Evolutionary conservation across 2,888 invertebrate species (phyloP), one percentile per base, ranked within the genome.

Genomic region (Erpobdella octoculata): DNA sequence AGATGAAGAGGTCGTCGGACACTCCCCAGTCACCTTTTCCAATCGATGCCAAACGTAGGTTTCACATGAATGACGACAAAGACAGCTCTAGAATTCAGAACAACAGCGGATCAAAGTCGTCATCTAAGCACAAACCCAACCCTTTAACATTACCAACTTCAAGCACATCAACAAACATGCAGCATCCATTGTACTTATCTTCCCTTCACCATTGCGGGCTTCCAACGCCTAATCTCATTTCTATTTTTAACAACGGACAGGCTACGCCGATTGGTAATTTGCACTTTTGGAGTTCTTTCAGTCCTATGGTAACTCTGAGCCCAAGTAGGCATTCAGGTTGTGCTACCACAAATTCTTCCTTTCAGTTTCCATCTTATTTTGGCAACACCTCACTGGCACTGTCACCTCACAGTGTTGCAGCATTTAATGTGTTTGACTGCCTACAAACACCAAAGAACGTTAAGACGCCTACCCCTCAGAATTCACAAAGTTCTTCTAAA

Each of bases 241-340:
- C 71, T 35, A 70, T 74, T 33, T 59, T 73, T 25, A 37, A 61
- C 37, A 58, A 62, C 33, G 77, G 78, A 35, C 75, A 80, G 72
- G 69, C 79, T 68, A 79, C 81, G 8, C 81, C 81, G 36, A 75
- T 81, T 33, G 75, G 81, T 35, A 81, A 79, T 6, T 74, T 81
- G 25, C 80, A 83, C 73, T 84, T 84, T 78, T 84, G 84, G 84
- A 82, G 82, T 73, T 83, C 83, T 0, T 75, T 82, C 9, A 80
- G 80, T 71, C 82, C 82, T 3, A 78, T 80, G 15, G 78, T 80
- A 9, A 78, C 79, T 8, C 78, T 80, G 72, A 80, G 80, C 36
- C 81, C 81, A 12, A 76, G 78, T 15, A 37, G 53, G 8, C 53
- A 53, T 6, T 71, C 77, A 28, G 74, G 75, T 61, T 46, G 48